Percentiles rank a stretch among this genome's conserved stretches.
These are phyloP conservation scores for Prorops nasuta DNA, from an alignment of 1,140 invertebrate genomes.

Conservation along the genomic window DNA sequence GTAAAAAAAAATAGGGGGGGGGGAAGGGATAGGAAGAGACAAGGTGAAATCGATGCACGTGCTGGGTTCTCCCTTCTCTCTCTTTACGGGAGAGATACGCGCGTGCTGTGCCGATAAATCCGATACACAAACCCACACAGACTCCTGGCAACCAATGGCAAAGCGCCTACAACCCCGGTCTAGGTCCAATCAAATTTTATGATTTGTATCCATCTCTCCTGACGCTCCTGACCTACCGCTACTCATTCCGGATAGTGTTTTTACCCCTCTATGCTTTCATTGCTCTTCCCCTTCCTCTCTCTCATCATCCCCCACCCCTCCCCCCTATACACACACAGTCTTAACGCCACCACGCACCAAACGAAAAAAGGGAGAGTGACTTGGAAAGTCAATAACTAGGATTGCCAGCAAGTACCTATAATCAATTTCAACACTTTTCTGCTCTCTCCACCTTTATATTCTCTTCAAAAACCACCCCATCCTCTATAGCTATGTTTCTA, in stretches of 20 bases:
- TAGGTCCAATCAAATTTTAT: conserved; percentile 53
- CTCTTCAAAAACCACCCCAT: no score
- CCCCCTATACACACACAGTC: background rate
- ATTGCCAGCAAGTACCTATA: no score
- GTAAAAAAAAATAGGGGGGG: conserved; percentile 1
- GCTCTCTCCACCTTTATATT: no score
- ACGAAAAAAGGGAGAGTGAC: conserved; percentile 32
- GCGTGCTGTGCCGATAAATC: conserved; percentile 44
- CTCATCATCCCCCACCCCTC: conserved; percentile 11
- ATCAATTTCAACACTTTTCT: no score
- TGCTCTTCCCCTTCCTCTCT: conserved; percentile 5
- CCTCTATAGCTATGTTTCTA: no score
- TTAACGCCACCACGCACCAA: background rate
- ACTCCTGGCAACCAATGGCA: background rate
- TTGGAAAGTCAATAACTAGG: conserved; percentile 33
- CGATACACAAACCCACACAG: conserved; percentile 22
- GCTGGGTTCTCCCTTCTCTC: conserved; percentile 10
- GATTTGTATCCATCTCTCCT: conserved; percentile 48
- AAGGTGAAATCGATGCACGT: conserved; percentile 1
- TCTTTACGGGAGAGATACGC: conserved; percentile 34
- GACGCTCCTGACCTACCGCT: conserved; percentile 45
- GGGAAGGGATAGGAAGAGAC: conserved; percentile 4
- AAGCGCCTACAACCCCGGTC: conserved; percentile 25
- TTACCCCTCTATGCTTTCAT: conserved; percentile 6
- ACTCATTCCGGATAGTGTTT: conserved; percentile 28